These are phyloP conservation scores for Meriones unguiculatus DNA, from an alignment of 2,113 vertebrate genomes.

Conservation along the genomic window DNA sequence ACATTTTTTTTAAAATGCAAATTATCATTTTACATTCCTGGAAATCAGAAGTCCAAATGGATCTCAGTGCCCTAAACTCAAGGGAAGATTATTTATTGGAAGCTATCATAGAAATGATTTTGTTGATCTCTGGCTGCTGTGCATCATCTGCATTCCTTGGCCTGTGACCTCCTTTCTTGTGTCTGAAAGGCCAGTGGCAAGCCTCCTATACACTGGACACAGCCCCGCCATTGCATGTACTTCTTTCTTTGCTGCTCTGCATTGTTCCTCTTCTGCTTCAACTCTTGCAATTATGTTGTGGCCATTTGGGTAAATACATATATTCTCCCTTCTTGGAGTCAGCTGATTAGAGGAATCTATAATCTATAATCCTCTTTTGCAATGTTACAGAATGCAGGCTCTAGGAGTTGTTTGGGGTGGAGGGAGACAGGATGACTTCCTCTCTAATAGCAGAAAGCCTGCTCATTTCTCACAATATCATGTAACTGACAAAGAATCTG, in stretches of 20 bases:
- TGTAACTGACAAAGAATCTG: background rate
- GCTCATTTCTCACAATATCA: background rate
- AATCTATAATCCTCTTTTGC: background rate
- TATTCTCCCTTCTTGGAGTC: background rate
- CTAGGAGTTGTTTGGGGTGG: background rate
- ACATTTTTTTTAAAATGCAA: constrained; percentile 3
- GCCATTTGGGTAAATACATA: background rate
- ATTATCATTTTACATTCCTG: background rate
- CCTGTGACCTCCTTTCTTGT: background rate
- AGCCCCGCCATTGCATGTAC: background rate
- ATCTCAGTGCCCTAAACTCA: background rate
- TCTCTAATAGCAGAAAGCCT: background rate
- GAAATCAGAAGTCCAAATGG: constrained; percentile 13
- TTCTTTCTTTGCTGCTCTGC: background rate
- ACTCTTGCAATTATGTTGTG: background rate
- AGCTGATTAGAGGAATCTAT: background rate
- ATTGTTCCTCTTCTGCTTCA: background rate
- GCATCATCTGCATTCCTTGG: background rate
- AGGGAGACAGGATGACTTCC: background rate
- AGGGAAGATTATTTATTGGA: background rate
- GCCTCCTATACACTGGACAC: background rate
- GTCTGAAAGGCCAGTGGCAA: background rate
- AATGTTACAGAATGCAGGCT: background rate
- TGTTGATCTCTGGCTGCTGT: background rate
- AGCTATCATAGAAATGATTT: background rate